Evolutionary conservation across 1,140 invertebrate genomes (phyloP), one percentile per base, ranked within the genome.

Genomic region (Cotesia typhae): DNA sequence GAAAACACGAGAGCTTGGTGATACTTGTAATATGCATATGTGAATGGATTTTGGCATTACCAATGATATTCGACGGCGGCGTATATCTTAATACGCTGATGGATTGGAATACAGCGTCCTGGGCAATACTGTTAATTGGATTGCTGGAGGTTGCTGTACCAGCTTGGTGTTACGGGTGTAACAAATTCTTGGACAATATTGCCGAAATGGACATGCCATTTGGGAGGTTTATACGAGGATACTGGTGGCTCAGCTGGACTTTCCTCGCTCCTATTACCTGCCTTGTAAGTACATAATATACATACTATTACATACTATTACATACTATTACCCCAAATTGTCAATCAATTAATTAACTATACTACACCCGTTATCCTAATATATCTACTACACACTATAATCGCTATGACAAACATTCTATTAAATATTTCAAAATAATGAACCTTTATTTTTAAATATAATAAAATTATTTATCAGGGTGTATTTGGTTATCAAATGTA

Each of bases 91-190:
- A 94, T 76, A 92, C 93, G 41, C 79, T 95, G 65, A 89, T 95
- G 84, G 94, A 95, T 81, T 93, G 92, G 87, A 94, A 95, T 81
- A 93, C 93, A 1, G 93, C 94, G 36, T 93, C 93, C n/a, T 95
- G 92, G 90, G 93, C 93, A 6, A 92, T 94, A 67, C 88, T 95
- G 73, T 86, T 94, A 51, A 92, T 95, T 79, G 94, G 93, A 47
- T 81, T 93, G 38, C 88, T 89, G 20, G 93, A 95, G 89, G 89
- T 92, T 28, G 84, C 88, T 5, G 87, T 90, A 6, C 88, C 94
- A 0, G 88, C 90, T 7, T 94, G 92, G 92, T 89, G 91, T 14
- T 95, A 95, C 82, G 94, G 93, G 3, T 89, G 89, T 67, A 87
- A 87, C 61, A 84, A 86, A 73, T 90, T 90, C 35, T 81, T 91